phyloP scores from a whole-genome alignment of 1,140 invertebrate genomes.

The Scaptomyza hsui region DNA sequence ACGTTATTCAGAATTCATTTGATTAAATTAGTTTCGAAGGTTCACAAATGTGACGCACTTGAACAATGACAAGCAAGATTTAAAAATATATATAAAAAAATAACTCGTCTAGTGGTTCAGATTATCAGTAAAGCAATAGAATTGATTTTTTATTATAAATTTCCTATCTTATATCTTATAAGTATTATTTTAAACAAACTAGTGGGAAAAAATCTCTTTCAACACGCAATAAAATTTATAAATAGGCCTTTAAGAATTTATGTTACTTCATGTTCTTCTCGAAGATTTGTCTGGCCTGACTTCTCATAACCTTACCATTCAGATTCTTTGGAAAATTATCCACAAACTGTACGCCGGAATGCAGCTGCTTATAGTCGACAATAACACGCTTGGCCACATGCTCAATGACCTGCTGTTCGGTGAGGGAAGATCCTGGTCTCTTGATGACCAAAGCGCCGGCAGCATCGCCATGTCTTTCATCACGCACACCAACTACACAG shows the following conservation, averaged over 20 bases:
- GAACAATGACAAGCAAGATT: no score
- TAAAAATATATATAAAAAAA: no score
- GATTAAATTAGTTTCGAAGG: not conserved
- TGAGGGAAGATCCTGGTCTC: constrained; percentile 38
- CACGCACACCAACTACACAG: constrained; percentile 63
- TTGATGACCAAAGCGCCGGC: constrained; percentile 66
- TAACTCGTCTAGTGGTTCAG: no score
- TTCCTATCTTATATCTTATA: constrained; percentile 1
- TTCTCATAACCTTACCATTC: constrained; percentile 84
- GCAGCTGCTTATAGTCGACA: constrained; percentile 75
- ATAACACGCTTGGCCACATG: constrained; percentile 58
- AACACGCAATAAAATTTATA: not conserved
- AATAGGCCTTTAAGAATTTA: not conserved
- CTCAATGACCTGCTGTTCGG: constrained; percentile 55
- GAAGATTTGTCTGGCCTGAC: constrained; percentile 46
- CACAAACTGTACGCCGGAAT: constrained; percentile 84
- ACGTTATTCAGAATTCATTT: not conserved
- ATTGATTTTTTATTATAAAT: no score
- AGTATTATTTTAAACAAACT: constrained; percentile 1
- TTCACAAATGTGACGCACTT: no score
- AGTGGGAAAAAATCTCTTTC: not conserved
- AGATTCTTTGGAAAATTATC: constrained; percentile 85
- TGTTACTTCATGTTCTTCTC: constrained; percentile 34
- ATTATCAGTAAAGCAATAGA: no score
- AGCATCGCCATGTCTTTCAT: constrained; percentile 54